A percentile compares a stretch with the other conserved stretches of the same genome.
phyloP scores from a whole-genome alignment of 1,140 invertebrate genomes.

The Pararge aegeria region DNA sequence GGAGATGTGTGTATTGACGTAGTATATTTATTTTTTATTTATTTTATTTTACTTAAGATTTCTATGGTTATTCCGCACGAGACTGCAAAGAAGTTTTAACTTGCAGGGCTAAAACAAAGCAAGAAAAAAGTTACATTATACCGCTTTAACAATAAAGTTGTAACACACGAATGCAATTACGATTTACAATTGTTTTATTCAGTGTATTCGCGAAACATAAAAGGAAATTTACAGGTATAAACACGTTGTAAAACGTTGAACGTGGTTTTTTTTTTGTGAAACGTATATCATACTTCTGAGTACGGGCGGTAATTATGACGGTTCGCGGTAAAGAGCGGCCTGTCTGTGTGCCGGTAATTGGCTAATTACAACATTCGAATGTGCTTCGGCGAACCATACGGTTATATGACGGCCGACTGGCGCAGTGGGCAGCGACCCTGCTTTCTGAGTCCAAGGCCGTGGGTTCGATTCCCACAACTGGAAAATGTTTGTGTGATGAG shows the following conservation, averaged over 20 bases:
- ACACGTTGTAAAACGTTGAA: conserved; percentile 15
- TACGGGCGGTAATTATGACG: conserved; percentile 9
- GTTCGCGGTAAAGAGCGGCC: conserved; percentile 11
- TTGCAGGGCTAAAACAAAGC: too few relatives aligned
- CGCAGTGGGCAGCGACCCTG: too few relatives aligned
- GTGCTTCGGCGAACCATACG: conserved; percentile 10
- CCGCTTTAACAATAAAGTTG: not conserved
- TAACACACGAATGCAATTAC: conserved; percentile 7
- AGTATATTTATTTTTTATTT: too few relatives aligned
- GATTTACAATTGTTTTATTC: not conserved
- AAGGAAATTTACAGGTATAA: conserved; percentile 11
- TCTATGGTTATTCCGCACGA: too few relatives aligned
- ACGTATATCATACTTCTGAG: conserved; percentile 11
- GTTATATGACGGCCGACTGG: too few relatives aligned
- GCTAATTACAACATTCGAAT: conserved; percentile 13
- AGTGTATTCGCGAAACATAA: not conserved
- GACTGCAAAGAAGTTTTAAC: too few relatives aligned
- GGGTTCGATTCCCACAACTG: too few relatives aligned
- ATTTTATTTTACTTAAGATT: too few relatives aligned
- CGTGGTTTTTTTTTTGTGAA: not conserved
- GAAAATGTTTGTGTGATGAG: too few relatives aligned
- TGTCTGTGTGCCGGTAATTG: conserved; percentile 12
- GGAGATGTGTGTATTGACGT: too few relatives aligned
- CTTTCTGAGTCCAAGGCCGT: too few relatives aligned
- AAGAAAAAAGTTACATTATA: too few relatives aligned